Evolutionary conservation across 2,888 invertebrate genomes (phyloP), one percentile per base, ranked within the genome.

Genomic region (Netelia virgata): DNA sequence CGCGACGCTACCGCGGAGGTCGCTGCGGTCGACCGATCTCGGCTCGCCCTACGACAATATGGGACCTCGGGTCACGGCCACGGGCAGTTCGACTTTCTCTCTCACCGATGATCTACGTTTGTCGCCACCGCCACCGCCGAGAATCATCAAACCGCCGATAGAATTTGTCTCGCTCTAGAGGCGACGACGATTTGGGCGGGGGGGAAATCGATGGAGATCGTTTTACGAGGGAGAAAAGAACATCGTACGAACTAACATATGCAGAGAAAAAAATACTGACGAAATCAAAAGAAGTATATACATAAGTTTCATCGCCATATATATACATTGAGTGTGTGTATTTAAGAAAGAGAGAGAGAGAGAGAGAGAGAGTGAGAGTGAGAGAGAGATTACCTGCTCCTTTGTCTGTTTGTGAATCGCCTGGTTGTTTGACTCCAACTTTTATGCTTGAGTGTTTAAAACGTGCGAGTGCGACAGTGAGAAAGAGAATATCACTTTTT

Each of bases 41-140:
- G 95, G 95, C 86, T 96, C 96, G 75, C 96, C 97, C 85, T 98
- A 98, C 93, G 98, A 98, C 94, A 98, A 98, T 94, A 97, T 98
- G 97, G 98, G 98, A 8, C 97, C 97, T 74, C 95, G 98, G 87
- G 97, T 98, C 73, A 98, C 98, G 10, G 97, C 97, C 50, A 97
- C 97, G 86, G 98, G 98, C 68, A 97, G 97, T 92, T 98, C 98
- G 9, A 97, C 97, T 36, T 96, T 97, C 92, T 97, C 97, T 41
- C 95, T 98, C 87, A 97, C 97, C 86, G 97, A 96, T 90, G 92
- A 92, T 74, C 86, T 92, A 41, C 88, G 90, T 84, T 83, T 92
- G 55, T 91, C 93, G 78, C 92, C 94, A 47, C 94, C 94, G 18
- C 94, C 94, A 43, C 94, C 94, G 1, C 96, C 96, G 20, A 95